These are phyloP conservation scores for Meghimatium bilineatum DNA, from an alignment of 2,888 invertebrate species.

Conservation along the genomic window DNA sequence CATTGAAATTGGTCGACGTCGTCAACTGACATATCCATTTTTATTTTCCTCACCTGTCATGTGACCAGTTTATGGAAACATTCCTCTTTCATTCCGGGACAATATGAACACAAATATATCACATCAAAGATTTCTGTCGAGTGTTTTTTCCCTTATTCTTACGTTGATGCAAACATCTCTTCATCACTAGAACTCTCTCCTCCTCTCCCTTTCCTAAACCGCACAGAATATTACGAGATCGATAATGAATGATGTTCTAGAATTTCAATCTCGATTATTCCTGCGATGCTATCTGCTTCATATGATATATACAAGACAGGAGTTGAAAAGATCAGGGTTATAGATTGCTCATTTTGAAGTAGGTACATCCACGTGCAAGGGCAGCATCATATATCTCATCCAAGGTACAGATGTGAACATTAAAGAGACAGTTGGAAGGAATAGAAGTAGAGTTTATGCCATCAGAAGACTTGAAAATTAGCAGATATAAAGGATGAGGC, in stretches of 20 bases:
- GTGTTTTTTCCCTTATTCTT: background rate
- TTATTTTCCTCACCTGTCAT: background rate
- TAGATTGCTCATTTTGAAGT: background rate
- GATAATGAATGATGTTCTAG: background rate
- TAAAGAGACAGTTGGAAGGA: background rate
- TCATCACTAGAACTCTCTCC: no score
- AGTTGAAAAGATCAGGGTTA: background rate
- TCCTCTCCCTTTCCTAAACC: no score
- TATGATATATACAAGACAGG: background rate
- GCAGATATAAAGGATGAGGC: background rate
- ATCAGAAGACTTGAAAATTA: background rate
- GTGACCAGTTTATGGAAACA: background rate
- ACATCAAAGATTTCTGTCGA: constrained; percentile 1
- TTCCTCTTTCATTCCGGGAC: background rate
- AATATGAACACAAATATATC: background rate
- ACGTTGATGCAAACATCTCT: background rate
- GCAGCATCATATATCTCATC: background rate
- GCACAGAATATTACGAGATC: background rate
- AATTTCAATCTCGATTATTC: constrained; percentile 14
- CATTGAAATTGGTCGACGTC: background rate
- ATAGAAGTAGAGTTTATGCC: background rate
- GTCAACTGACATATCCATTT: background rate
- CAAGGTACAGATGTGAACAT: background rate
- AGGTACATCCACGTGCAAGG: background rate
- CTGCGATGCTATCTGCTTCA: background rate